Base-by-base conservation (phyloP, 2,113 vertebrate genomes). In the Phrynocephalus versicolor region DNA sequence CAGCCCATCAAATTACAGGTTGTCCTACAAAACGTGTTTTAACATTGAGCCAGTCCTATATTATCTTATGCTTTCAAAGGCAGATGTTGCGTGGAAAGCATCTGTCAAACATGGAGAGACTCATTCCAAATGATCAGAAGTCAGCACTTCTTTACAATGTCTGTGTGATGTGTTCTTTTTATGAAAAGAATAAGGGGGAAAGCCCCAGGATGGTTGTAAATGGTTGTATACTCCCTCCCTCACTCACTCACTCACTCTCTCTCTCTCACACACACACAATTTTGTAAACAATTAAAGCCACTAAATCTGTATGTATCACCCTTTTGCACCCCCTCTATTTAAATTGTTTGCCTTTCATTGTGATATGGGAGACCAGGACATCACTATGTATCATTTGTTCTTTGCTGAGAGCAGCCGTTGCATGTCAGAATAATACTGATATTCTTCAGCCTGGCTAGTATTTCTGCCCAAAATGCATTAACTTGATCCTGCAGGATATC, bases 1-100 rank as follows among this genome's bases (percentile, higher is more conserved):
- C 89, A 95, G 89, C 85, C 91, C 84, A 94, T 94, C 91, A 89
- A 92, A 89, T 90, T 88, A 79, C 79, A n/a, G 39, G 65, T 82
- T 93, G 82, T 72, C 90, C 91, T 86, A 39, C 90, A 94, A 92
- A 86, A 89, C 88, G 84, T 57, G 67, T 75, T n/a, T 88, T 91
- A 88, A 0, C 2, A 35, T 83, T 84, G 79, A 41, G 57, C 41
- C 83, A 58, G 91, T 69, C 77, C 41, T 21, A 69, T 45, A 62
- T 35, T 84, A 85, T 85, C 16, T 91, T 85, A 92, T 74, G 69
- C 81, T 89, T 92, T 84, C 76, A 85, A 90, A 91, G 73, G 19
- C 72, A 83, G 79, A 15, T 73, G 69, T 62, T 41, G 57, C 89
- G 77, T 35, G 81, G 70, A 39, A 94, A 71, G 51, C 39, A 88